Base-by-base conservation (phyloP, 2,888 invertebrate genomes). In the Callyntrura sp. region DNA sequence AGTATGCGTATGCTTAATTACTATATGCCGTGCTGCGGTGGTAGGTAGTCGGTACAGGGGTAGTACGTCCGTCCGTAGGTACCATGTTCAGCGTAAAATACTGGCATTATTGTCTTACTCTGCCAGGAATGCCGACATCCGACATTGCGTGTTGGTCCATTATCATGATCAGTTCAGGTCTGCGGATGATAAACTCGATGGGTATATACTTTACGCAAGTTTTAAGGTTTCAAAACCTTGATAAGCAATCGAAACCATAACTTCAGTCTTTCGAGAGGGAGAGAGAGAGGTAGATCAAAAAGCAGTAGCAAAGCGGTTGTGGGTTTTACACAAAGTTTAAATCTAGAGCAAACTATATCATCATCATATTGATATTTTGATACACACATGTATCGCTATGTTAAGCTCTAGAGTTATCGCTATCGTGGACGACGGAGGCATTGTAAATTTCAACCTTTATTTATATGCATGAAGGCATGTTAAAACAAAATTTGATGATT, bases 401-500 rank as follows among this genome's bases (percentile, higher is more conserved):
- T 14, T 35, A 35, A 35, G 35, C 3, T 35, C 3, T 35, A 35
- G 6, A 35, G 35, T 2, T 35, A 35, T 35, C 2, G 35, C n/a
- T n/a, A n/a, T 48, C 6, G 51, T 20, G 20, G 9, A 60, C 65
- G n/a, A 48, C 62, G 25, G 25, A 48, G 45, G 28, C n/a, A 17
- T 68, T 45, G 23, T 35, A 35, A 35, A 35, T 35, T 35, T 35
- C 35, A 35, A 4, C 6, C 35, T 35, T 35, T 35, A 35, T 35
- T 35, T 35, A 35, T 35, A 35, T 35, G 35, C 35, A 35, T 35
- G 35, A 35, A 35, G 35, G 35, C 35, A 35, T 35, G 35, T 35
- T 35, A 79, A 60, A 35, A 4, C 60, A 85, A 70, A 86, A 20
- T 65, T 84, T 89, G 43, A 78, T 84, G 84, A 89, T 84, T 89